Base-by-base conservation (phyloP, 2,113 vertebrate species). In the Prochilodus magdalenae region DNA sequence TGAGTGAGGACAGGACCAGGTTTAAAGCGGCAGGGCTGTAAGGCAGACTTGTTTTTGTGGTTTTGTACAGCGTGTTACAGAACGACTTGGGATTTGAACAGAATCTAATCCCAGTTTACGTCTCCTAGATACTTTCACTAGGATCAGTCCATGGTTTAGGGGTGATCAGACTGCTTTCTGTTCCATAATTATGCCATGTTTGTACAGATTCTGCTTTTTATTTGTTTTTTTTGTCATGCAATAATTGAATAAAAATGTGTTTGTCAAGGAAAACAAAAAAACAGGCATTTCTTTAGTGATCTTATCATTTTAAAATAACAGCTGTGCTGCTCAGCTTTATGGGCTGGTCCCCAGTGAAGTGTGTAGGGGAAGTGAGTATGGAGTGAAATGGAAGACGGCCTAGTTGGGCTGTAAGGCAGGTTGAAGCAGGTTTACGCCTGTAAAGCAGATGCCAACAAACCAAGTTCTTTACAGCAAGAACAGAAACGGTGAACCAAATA, bases 251-350 rank as follows among this genome's bases (percentile, higher is more conserved):
- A 4, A 22, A 7, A 20, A 51, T 51, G 49, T 22, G 1, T 55
- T 5, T 22, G 20, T 22, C 8, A 5, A 44, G 40, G 4, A 44
- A 11, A 44, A 44, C 40, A 44, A 10, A 5, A 44, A 11, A 44
- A 44, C 40, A 44, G 40, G 8, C 40, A 11, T 51, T 16, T 1
- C 4, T 16, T 18, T 4, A 51, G 49, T 51, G 49, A 18, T 51
- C 16, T 18, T 1, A 14, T 16, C 14, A n/a, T n/a, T n/a, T n/a
- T 18, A 16, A 2, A 63, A 27, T 0, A 63, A 20, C 57, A 63
- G 15, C 74, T 47, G 14, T 47, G 16, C 74, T 76, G 36, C 29
- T 57, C 74, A 22, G 57, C 5, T 47, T 76, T 60, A 63, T 44
- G 57, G 24, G 22, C 74, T 44, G 13, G 15, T 62, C 57, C 1